phyloP scores from a whole-genome alignment of 2,113 vertebrate species.

The Ceuthmochares aereus region DNA sequence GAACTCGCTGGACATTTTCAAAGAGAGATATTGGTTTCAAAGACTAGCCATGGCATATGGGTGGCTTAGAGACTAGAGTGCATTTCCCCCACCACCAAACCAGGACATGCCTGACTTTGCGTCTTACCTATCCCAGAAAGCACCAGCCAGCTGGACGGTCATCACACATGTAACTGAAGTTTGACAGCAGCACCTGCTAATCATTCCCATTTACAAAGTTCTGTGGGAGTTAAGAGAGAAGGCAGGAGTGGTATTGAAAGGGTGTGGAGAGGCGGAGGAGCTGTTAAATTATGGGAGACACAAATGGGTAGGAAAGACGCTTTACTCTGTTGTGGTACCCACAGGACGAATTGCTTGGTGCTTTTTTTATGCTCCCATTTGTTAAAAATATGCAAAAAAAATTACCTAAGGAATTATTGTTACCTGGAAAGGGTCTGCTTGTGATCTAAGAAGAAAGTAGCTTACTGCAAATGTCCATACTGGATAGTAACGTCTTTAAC shows the following conservation, averaged over 20 bases:
- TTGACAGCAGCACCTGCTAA: not conserved
- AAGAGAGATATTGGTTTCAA: not conserved
- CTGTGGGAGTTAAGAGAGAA: not conserved
- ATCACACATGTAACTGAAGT: not conserved
- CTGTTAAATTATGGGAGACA: not conserved
- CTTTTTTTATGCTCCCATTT: not conserved
- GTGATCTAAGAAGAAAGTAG: not conserved
- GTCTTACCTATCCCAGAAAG: not conserved
- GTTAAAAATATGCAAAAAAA: not conserved
- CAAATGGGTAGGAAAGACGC: not conserved
- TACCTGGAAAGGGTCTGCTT: not conserved
- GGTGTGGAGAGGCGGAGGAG: not conserved
- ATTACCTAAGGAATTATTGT: not conserved
- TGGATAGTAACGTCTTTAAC: slow-evolving; percentile 1
- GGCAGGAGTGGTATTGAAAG: not conserved
- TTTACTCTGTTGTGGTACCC: not conserved
- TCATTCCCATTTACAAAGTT: not conserved
- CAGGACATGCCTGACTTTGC: not conserved
- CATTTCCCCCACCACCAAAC: not conserved
- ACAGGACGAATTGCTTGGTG: not conserved
- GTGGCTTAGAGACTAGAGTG: not conserved
- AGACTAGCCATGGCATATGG: not conserved
- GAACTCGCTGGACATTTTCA: not conserved
- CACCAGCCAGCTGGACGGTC: not conserved
- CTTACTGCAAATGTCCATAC: not conserved